Evolutionary conservation across 23 tunicate species (phyloP), one percentile per base, ranked within the genome.

Genomic region (Trididemnum miniatum): DNA sequence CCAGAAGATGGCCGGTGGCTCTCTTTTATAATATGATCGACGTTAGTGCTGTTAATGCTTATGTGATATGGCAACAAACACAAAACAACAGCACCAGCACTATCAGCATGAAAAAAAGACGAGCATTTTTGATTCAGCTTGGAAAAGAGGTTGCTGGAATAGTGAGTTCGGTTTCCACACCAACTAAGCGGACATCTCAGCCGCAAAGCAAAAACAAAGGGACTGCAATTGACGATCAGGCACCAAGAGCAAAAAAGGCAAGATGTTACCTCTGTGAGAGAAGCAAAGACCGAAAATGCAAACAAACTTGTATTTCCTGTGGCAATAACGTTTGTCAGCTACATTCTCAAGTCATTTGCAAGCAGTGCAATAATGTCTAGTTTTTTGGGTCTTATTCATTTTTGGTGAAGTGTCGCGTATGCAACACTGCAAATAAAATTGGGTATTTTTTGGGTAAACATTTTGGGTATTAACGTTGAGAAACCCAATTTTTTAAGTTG

Each of bases 101-200:
- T 29, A n/a, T 77, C 25, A 52, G 60, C 62, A 31, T 52, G 40
- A 77, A 54, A 32, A 52, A 54, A 29, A 26, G 67, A 30, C 29
- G 67, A 77, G 54, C 52, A 2, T 77, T 77, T 34, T 34, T 77
- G 37, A 52, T 77, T 15, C 66, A 30, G 35, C 67, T 77, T 2
- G 67, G 82, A 52, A 77, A 52, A 54, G 67, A 77, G 67, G 67
- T 77, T 77, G 82, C 82, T 77, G 82, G 82, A 69, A 31, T 69
- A n/a, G 7, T 37, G 31, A 34, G 39, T 69, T 15, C 75, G 4
- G 12, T 34, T 9, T 69, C 75, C 29, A 69, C n/a, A n/a, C 67
- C 15, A n/a, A 62, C 15, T 12, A 62, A 26, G 67, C 15, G 38
- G 4, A 18, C 12, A 31, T 2, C 31, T 31, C 38, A 32, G 38